These are phyloP conservation scores for Ormyrus labotus DNA, from an alignment of 2,888 invertebrate genomes.

Conservation along the genomic window DNA sequence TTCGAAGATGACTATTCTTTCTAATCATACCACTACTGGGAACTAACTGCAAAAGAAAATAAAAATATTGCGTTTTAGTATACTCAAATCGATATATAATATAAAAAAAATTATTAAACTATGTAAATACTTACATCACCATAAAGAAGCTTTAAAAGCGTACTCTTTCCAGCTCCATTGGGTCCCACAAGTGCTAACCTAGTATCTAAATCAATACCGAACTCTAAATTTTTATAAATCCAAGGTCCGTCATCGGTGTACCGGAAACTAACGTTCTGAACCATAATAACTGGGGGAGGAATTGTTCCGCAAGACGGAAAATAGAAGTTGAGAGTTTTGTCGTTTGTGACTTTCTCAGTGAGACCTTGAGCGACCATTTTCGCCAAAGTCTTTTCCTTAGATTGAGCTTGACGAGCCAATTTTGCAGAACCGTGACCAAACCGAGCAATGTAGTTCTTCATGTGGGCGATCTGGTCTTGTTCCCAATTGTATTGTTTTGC, in stretches of 20 bases:
- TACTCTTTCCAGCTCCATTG: constrained; percentile 99
- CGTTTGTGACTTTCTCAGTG: constrained; percentile 94
- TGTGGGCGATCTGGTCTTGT: constrained; percentile 98
- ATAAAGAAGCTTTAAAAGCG: constrained; percentile 94
- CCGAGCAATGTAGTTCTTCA: constrained; percentile 99
- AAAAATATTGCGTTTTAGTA: constrained; percentile 16
- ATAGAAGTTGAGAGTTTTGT: constrained; percentile 95
- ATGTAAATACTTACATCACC: constrained; percentile 84
- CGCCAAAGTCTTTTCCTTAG: constrained; percentile 98
- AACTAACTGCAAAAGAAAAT: constrained; percentile 80
- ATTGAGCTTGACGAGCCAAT: constrained; percentile 98
- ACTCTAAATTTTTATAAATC: constrained; percentile 98
- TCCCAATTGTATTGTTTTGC: constrained; percentile 99
- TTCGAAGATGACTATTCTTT: constrained; percentile 97
- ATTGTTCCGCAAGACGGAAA: constrained; percentile 96
- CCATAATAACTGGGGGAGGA: constrained; percentile 99
- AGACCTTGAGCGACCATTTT: constrained; percentile 99
- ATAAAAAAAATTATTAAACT: no score
- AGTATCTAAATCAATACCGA: constrained; percentile 99
- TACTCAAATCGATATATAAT: background rate
- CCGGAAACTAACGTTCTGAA: constrained; percentile 96
- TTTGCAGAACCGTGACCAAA: constrained; percentile 99
- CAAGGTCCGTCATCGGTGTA: constrained; percentile 91
- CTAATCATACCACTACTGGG: constrained; percentile 98
- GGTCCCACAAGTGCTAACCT: constrained; percentile 96